Percentiles rank a stretch among this genome's conserved stretches.
These are phyloP conservation scores for Noctuana brunneofusca DNA, from an alignment of 2,888 invertebrate genomes.

Conservation along the genomic window DNA sequence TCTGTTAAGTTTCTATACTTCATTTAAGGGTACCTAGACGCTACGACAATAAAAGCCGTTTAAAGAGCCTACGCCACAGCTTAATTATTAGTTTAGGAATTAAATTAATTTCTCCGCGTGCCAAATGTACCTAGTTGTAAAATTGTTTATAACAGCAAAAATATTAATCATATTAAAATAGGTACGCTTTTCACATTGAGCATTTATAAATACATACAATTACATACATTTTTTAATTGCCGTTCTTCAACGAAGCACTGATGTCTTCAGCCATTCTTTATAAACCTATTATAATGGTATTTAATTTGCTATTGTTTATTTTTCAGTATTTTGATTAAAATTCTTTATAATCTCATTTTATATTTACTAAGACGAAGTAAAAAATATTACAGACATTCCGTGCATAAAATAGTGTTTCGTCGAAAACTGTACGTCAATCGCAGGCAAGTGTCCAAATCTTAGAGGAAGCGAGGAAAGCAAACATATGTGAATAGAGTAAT, in stretches of 20 bases:
- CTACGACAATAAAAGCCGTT: slow-evolving; percentile 9
- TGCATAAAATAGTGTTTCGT: not conserved
- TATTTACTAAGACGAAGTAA: not conserved
- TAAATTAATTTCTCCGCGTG: too few species aligned
- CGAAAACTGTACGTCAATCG: not conserved
- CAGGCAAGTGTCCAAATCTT: slow-evolving; percentile 10
- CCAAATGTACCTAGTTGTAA: too few species aligned
- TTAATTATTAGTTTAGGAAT: not conserved
- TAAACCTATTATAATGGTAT: slow-evolving; percentile 8
- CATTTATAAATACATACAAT: slow-evolving; percentile 2
- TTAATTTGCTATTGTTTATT: slow-evolving; percentile 1
- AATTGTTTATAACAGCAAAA: not conserved
- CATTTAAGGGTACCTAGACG: slow-evolving; percentile 20
- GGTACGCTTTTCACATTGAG: slow-evolving; percentile 11
- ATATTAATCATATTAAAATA: not conserved
- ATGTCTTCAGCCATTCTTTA: slow-evolving; percentile 14
- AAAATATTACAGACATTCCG: not conserved
- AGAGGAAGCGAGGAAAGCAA: slow-evolving; percentile 29
- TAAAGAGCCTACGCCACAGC: slow-evolving; percentile 14
- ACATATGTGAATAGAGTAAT: slow-evolving; percentile 33
- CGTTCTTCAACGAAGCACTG: slow-evolving; percentile 14
- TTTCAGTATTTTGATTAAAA: not conserved
- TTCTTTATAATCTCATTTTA: not conserved
- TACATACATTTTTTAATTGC: slow-evolving; percentile 12
- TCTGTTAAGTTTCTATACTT: slow-evolving; percentile 19